A percentile compares a stretch with the other conserved stretches of the same genome.
Conservation (phyloP, 2,797 vertebrate species). For the Atherinosoma microstoma region DNA sequence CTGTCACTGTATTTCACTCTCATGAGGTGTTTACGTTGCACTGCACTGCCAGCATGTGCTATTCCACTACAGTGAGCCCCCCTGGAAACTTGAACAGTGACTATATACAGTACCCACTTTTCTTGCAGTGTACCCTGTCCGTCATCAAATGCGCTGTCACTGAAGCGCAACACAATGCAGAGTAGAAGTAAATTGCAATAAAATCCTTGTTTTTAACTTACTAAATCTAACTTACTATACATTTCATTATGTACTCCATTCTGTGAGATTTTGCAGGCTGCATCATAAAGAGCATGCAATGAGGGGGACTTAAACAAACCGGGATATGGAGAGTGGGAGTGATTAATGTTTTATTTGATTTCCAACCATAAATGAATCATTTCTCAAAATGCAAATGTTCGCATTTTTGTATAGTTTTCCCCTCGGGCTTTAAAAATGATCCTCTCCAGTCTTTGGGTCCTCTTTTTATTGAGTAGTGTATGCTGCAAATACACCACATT, state of each 20-base stretch:
- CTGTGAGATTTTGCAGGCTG: slow-evolving; percentile 49
- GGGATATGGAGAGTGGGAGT: slow-evolving; percentile 14
- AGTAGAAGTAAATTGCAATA: slow-evolving; percentile 44
- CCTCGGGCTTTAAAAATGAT: slow-evolving; percentile 36
- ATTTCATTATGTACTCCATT: slow-evolving; percentile 55
- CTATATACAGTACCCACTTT: slow-evolving; percentile 23
- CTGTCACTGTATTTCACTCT: slow-evolving; percentile 72
- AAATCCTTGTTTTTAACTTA: slow-evolving; percentile 50
- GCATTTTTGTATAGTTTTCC: slow-evolving; percentile 49
- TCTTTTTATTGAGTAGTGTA: slow-evolving; percentile 35
- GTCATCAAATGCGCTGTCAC: slow-evolving; percentile 21
- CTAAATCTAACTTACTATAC: slow-evolving; percentile 42
- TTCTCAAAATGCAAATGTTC: slow-evolving; percentile 68
- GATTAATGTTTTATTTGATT: slow-evolving; percentile 68
- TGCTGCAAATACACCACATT: slow-evolving; percentile 19
- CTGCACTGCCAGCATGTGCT: slow-evolving; percentile 46
- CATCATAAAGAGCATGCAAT: slow-evolving; percentile 47
- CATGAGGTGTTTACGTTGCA: slow-evolving; percentile 62
- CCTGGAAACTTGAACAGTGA: slow-evolving; percentile 40
- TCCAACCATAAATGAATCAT: slow-evolving; percentile 63
- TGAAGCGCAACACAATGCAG: slow-evolving; percentile 11
- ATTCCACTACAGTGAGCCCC: slow-evolving; percentile 45
- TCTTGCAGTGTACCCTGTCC: slow-evolving; percentile 30
- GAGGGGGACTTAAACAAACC: slow-evolving; percentile 32
- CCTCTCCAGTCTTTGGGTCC: slow-evolving; percentile 32